A percentile compares a stretch with the other conserved stretches of the same genome.
Conservation (phyloP, 1,140 invertebrate genomes). For the Drosophila auraria region DNA sequence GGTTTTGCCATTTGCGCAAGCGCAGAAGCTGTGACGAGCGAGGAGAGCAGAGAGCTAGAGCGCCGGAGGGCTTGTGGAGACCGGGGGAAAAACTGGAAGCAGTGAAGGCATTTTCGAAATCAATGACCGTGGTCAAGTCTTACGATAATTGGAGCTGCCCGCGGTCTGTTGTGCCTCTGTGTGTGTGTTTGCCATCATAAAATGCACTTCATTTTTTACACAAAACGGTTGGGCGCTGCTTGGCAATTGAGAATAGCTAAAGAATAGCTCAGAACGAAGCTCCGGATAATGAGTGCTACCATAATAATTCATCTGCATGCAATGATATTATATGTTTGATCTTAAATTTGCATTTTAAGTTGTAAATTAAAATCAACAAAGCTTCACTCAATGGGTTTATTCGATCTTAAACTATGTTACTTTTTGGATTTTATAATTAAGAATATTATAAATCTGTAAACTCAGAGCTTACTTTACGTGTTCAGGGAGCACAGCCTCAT, state of each 20-base stretch:
- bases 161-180: slow-evolving; percentile 37
- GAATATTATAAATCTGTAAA: not conserved
- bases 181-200: slow-evolving; percentile 32
- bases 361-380: slow-evolving; percentile 12
- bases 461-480: not conserved
- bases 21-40: slow-evolving; percentile 48
- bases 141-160: slow-evolving; percentile 65
- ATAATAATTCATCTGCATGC: slow-evolving; percentile 34
- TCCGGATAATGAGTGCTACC: slow-evolving; percentile 4
- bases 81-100: slow-evolving; percentile 11
- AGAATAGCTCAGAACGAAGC: slow-evolving; percentile 13
- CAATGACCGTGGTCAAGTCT: slow-evolving; percentile 80
- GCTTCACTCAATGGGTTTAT: not conserved
- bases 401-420: not conserved
- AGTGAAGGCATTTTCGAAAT: slow-evolving; percentile 75
- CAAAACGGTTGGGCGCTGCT: slow-evolving; percentile 8
- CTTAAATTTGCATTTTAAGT: slow-evolving; percentile 31
- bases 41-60: not conserved
- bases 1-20: slow-evolving; percentile 69
- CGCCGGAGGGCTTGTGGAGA: not conserved
- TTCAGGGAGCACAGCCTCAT: slow-evolving; percentile 5
- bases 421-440: not conserved
- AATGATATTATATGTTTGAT: slow-evolving; percentile 29
- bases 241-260: slow-evolving; percentile 23
- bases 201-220: slow-evolving; percentile 57